These are phyloP conservation scores for Papilio helenus DNA, from an alignment of 1,140 invertebrate genomes.

Conservation along the genomic window DNA sequence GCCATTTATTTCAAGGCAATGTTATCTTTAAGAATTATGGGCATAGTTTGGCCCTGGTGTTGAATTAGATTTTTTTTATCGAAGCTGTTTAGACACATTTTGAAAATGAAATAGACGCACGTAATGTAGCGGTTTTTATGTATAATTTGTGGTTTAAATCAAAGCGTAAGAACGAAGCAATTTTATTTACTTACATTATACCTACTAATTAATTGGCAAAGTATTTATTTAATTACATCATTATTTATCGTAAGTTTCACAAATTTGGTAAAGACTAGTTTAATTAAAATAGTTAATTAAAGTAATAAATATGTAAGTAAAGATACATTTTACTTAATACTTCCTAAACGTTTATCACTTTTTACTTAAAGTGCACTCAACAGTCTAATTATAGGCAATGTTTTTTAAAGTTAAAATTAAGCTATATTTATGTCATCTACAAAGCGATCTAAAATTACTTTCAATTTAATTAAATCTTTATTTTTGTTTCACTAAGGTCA, in stretches of 20 bases:
- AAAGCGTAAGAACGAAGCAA: background rate
- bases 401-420: background rate
- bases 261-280: background rate
- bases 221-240: background rate
- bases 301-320: no score
- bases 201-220: no score
- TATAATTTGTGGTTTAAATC: background rate
- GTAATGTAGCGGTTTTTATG: no score
- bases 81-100: background rate
- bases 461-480: conserved; percentile 18
- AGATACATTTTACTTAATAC: no score
- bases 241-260: background rate
- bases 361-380: background rate
- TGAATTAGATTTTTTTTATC: conserved; percentile 1
- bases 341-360: background rate
- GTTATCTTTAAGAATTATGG: conserved; percentile 9
- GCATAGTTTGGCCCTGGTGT: background rate
- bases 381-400: conserved; percentile 1
- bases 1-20: background rate
- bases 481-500: background rate
- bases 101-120: no score
- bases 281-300: no score
- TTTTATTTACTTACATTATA: background rate
- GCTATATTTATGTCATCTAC: background rate
- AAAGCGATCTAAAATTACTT: background rate